A percentile compares a stretch with the other conserved stretches of the same genome.
phyloP scores from a whole-genome alignment of 2,797 vertebrate genomes.

The Ctenopoma multispine region DNA sequence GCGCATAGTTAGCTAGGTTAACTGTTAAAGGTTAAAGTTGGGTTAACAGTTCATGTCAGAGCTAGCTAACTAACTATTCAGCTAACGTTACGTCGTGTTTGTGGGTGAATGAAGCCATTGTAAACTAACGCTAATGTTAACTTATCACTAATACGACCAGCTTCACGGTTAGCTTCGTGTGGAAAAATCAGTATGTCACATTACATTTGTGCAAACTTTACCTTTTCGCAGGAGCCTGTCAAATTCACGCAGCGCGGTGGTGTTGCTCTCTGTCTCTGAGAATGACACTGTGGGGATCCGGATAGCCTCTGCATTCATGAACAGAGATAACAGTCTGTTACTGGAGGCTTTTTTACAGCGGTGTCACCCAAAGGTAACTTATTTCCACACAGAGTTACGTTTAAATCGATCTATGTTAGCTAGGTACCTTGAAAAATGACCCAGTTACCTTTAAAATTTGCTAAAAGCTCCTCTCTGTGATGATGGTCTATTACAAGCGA shows the following conservation, averaged over 20 bases:
- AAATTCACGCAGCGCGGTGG: slow-evolving; percentile 88
- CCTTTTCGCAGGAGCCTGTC: slow-evolving; percentile 86
- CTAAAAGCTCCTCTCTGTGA: slow-evolving; percentile 79
- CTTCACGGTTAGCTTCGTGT: background rate
- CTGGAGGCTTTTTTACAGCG: no score
- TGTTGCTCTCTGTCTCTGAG: slow-evolving; percentile 81
- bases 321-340: background rate
- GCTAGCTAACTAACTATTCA: no score
- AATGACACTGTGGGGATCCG: slow-evolving; percentile 92
- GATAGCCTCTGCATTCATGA: slow-evolving; percentile 85
- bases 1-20: no score
- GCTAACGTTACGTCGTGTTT: background rate
- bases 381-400: no score
- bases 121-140: no score
- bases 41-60: no score
- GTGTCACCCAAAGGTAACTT: no score
- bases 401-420: rapidly evolving
- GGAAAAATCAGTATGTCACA: no score
- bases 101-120: background rate
- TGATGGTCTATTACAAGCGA: slow-evolving; percentile 60
- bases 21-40: no score
- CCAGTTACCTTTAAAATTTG: slow-evolving; percentile 85
- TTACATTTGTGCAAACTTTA: slow-evolving; percentile 38
- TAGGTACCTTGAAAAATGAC: background rate
- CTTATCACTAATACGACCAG: background rate